Evolutionary conservation across 2,113 vertebrate species (phyloP).

Genomic region (Paracanthobrama guichenoti): DNA sequence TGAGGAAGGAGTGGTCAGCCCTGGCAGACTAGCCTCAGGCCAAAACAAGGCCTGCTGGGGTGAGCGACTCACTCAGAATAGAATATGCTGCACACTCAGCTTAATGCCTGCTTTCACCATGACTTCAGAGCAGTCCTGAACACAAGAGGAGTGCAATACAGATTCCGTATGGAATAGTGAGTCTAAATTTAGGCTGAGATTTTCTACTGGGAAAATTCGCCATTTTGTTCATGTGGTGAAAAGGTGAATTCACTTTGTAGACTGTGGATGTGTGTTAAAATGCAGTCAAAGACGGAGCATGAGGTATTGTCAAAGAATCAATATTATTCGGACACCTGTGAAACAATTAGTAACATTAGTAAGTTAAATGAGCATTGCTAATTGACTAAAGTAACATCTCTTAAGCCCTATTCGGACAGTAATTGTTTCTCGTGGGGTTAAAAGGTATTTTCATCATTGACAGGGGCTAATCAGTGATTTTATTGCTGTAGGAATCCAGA

Average conservation of each 20-base stretch:
- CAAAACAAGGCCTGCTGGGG: conserved; percentile 72
- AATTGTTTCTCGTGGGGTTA: no score
- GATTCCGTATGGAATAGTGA: neutral
- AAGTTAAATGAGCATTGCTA: neutral
- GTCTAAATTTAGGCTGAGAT: conserved; percentile 24
- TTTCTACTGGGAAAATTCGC: conserved; percentile 3
- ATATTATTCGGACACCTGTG: neutral
- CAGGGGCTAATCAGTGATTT: no score
- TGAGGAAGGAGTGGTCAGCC: conserved; percentile 60
- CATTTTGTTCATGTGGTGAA: conserved; percentile 11
- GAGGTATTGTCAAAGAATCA: neutral
- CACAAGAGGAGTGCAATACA: neutral
- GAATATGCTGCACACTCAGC: conserved; percentile 26
- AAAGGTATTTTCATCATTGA: no score
- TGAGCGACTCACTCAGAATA: conserved; percentile 56
- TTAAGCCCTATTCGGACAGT: no score
- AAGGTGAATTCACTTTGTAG: neutral
- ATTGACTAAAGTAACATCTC: neutral
- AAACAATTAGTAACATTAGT: neutral
- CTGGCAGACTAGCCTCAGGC: conserved; percentile 67
- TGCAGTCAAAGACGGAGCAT: neutral
- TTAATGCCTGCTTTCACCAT: conserved; percentile 16
- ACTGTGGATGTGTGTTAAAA: neutral
- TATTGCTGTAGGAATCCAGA: no score
- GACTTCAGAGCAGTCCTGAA: conserved; percentile 11